These are phyloP conservation scores for Ormyrus labotus DNA, from an alignment of 2,888 invertebrate genomes.

Conservation along the genomic window DNA sequence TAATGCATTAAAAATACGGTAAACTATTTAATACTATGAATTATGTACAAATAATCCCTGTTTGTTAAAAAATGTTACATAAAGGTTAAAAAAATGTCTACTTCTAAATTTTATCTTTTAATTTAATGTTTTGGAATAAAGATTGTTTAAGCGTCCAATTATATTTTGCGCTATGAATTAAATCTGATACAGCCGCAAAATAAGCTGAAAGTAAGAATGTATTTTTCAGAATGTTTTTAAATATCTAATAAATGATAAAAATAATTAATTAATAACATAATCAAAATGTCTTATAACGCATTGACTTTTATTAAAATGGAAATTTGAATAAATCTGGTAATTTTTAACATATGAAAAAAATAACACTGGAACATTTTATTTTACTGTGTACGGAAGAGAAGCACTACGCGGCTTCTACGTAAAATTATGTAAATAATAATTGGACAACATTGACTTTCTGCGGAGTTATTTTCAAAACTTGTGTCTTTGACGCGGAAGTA, in stretches of 20 bases:
- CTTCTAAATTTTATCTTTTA: too few species aligned
- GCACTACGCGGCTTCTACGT: constrained; percentile 37
- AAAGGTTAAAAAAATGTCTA: too few species aligned
- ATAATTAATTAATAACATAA: constrained; percentile 9
- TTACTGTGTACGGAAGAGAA: constrained; percentile 44
- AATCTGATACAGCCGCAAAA: neutral
- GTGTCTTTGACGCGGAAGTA: constrained; percentile 23
- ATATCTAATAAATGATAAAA: neutral
- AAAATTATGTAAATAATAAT: constrained; percentile 48
- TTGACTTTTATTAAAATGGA: constrained; percentile 53
- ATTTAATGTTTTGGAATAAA: too few species aligned
- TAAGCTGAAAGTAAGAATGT: constrained; percentile 4
- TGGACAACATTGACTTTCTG: constrained; percentile 42
- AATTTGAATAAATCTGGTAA: constrained; percentile 48
- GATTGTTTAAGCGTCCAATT: too few species aligned
- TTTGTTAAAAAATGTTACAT: too few species aligned
- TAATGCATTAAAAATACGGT: neutral
- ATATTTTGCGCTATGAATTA: neutral
- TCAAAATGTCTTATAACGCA: constrained; percentile 40
- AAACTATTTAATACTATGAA: neutral
- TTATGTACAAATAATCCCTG: too few species aligned
- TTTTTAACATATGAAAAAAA: constrained; percentile 51
- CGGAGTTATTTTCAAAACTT: constrained; percentile 35
- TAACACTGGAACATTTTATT: constrained; percentile 43
- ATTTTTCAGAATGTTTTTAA: constrained; percentile 19